Percentiles rank a stretch among this genome's conserved stretches.
These are phyloP conservation scores for Phylloscopus whistleri DNA, from an alignment of 2,113 vertebrate species.

Conservation along the genomic window DNA sequence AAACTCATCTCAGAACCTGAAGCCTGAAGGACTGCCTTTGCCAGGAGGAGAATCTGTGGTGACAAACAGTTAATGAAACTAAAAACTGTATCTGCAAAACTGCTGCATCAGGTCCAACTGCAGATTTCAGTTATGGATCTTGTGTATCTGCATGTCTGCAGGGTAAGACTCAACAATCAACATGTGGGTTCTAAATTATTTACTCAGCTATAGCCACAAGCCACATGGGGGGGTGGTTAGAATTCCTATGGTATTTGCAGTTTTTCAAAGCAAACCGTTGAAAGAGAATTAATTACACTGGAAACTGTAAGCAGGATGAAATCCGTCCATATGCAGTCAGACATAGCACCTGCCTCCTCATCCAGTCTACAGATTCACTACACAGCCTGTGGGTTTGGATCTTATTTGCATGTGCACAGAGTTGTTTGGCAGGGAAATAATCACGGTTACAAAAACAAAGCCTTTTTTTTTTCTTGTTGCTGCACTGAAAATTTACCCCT, in stretches of 20 bases:
- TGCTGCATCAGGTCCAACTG: neutral
- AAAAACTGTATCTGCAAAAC: neutral
- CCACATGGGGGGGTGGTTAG: neutral
- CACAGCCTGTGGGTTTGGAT: neutral
- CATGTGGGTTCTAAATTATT: slow-evolving; percentile 8
- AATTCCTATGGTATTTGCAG: neutral
- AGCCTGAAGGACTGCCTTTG: neutral
- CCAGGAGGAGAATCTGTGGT: neutral
- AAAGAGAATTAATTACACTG: slow-evolving; percentile 11
- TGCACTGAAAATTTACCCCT: neutral
- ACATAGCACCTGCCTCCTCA: neutral
- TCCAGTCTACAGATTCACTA: neutral
- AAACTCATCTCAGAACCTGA: neutral
- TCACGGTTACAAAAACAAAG: neutral
- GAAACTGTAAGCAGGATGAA: neutral
- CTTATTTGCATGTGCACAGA: neutral
- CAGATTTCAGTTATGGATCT: neutral
- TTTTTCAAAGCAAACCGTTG: neutral
- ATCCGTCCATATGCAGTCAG: neutral
- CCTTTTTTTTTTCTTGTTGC: neutral
- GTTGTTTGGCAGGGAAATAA: neutral
- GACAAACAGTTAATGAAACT: neutral
- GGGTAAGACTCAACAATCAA: neutral
- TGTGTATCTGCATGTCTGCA: neutral
- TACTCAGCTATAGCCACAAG: neutral